Evolutionary conservation across 35 echinoderm and acorn worm species (phyloP).

Genomic region (Anneissia japonica): DNA sequence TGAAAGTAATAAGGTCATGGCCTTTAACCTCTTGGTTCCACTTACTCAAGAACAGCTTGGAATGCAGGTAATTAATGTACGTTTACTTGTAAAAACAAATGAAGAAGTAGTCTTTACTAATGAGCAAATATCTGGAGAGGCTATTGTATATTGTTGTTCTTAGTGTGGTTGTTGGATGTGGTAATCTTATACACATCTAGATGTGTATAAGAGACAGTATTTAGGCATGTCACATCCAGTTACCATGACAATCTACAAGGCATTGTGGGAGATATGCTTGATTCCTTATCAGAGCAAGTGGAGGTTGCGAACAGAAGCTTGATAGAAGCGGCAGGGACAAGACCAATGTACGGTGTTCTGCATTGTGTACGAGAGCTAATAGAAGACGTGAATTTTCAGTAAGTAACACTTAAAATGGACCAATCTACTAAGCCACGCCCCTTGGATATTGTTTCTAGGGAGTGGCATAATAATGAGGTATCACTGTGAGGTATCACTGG

Average conservation of each 20-base stretch:
- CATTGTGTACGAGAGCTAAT: conserved; percentile 68
- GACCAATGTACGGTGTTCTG: conserved; percentile 84
- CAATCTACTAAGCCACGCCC: too few species aligned
- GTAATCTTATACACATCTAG: conserved; percentile 27
- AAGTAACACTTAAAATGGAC: too few species aligned
- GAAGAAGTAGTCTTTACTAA: too few species aligned
- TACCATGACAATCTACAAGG: conserved; percentile 16
- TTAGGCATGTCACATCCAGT: conserved; percentile 62
- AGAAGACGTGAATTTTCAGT: conserved; percentile 46
- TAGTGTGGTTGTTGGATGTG: too few species aligned
- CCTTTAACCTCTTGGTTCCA: conserved; percentile 64
- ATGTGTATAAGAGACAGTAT: conserved; percentile 28
- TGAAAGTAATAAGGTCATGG: conserved; percentile 72
- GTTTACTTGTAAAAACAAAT: too few species aligned
- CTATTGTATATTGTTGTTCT: too few species aligned
- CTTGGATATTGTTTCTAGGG: too few species aligned
- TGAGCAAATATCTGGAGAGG: too few species aligned
- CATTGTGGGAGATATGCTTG: conserved; percentile 49
- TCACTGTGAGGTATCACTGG: too few species aligned
- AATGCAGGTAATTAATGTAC: conserved; percentile 69
- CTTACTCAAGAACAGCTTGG: conserved; percentile 50
- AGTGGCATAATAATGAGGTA: too few species aligned
- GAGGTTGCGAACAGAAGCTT: conserved; percentile 59
- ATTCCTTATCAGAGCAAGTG: conserved; percentile 46
- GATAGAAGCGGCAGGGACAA: conserved; percentile 63